A percentile compares a stretch with the other conserved stretches of the same genome.
These are phyloP conservation scores for Tenthredo livida DNA, from an alignment of 2,888 invertebrate species.

Conservation along the genomic window DNA sequence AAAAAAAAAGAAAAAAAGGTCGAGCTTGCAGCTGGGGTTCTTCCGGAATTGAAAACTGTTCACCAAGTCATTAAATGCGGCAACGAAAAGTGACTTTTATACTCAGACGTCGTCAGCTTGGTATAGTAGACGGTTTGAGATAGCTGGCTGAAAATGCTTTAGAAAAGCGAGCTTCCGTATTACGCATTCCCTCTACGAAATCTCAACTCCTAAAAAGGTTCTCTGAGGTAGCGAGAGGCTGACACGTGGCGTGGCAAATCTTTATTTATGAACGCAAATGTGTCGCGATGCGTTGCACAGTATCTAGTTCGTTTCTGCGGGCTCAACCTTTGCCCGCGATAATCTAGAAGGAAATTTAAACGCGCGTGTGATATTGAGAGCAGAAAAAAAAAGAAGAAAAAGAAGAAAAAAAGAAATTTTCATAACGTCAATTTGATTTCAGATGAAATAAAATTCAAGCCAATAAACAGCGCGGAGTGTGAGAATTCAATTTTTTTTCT, in stretches of 20 bases:
- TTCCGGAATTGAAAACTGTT: neutral
- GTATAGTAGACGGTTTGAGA: slow-evolving; percentile 18
- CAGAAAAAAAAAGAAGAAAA: neutral
- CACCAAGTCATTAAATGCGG: slow-evolving; percentile 25
- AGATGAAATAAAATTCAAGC: neutral
- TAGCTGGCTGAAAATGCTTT: slow-evolving; percentile 27
- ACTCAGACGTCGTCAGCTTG: neutral
- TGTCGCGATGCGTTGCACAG: slow-evolving; percentile 46
- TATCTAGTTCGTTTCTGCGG: slow-evolving; percentile 15
- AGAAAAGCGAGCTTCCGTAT: slow-evolving; percentile 55
- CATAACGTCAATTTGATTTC: neutral
- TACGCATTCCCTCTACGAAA: slow-evolving; percentile 69
- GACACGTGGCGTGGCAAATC: slow-evolving; percentile 62
- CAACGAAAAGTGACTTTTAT: slow-evolving; percentile 36
- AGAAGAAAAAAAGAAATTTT: neutral
- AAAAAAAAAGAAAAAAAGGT: neutral
- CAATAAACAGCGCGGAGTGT: neutral
- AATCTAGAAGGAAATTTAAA: neutral
- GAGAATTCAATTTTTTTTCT: neutral
- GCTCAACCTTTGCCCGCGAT: slow-evolving; percentile 17
- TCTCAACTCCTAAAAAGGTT: slow-evolving; percentile 68
- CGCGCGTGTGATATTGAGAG: neutral
- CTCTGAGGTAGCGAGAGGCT: slow-evolving; percentile 55
- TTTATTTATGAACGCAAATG: slow-evolving; percentile 70
- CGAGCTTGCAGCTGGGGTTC: neutral